These are phyloP conservation scores for Smittia aterrima DNA, from an alignment of 2,888 invertebrate species.

Conservation along the genomic window DNA sequence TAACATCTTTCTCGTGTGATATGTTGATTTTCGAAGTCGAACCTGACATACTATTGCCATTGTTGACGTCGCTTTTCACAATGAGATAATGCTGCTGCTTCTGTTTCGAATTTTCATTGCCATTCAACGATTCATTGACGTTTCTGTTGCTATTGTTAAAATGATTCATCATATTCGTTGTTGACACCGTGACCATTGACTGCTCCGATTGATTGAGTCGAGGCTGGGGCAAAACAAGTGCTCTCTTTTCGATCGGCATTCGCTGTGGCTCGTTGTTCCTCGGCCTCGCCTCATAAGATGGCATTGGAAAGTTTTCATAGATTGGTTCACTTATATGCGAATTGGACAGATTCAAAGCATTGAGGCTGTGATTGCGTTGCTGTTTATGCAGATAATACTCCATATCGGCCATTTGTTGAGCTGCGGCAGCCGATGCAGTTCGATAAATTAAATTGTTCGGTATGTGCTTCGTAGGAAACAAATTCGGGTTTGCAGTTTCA, in stretches of 20 bases:
- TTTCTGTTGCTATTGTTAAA: constrained; percentile 24
- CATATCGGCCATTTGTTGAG: not conserved
- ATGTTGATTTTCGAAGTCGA: constrained; percentile 20
- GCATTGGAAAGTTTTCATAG: constrained; percentile 76
- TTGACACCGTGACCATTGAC: not conserved
- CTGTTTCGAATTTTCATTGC: constrained; percentile 28
- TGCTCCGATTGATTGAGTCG: not conserved
- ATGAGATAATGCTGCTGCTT: constrained; percentile 44
- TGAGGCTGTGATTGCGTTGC: constrained; percentile 25
- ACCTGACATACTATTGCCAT: constrained; percentile 7
- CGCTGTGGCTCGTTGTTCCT: not conserved
- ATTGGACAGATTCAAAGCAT: constrained; percentile 35
- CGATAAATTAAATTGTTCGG: constrained; percentile 31
- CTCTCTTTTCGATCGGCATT: not conserved
- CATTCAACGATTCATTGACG: constrained; percentile 12
- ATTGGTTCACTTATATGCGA: constrained; percentile 65
- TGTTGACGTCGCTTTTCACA: constrained; percentile 15
- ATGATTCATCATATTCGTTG: constrained; percentile 14
- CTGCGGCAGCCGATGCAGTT: constrained; percentile 32
- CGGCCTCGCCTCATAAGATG: constrained; percentile 56
- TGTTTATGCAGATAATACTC: constrained; percentile 35
- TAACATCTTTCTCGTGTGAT: constrained; percentile 26
- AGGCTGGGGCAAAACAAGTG: not conserved
- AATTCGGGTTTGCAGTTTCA: constrained; percentile 44
- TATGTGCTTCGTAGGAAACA: constrained; percentile 32